Evolutionary conservation across 2,797 vertebrate species (phyloP).

Genomic region (Anguilla pacifica): DNA sequence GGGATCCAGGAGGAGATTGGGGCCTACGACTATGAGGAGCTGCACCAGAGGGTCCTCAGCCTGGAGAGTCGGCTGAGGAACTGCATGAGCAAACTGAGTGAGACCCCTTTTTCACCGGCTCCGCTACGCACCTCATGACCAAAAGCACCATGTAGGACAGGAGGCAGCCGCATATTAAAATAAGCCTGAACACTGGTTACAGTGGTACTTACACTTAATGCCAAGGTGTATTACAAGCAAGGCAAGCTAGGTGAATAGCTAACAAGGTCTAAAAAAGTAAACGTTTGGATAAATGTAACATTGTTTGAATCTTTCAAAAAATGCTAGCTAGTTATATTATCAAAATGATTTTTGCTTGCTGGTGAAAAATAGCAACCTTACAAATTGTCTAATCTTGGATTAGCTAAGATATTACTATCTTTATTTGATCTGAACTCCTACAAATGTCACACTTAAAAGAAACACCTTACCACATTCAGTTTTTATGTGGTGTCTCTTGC

Average conservation of each 20-base stretch:
- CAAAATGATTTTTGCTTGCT: not conserved
- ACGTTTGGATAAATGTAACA: not conserved
- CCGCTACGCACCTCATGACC: not conserved
- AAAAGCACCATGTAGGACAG: not conserved
- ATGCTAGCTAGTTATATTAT: not conserved
- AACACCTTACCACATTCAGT: too few relatives aligned
- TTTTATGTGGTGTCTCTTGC: not conserved
- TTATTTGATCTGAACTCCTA: not conserved
- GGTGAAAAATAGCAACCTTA: not conserved
- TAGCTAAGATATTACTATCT: not conserved
- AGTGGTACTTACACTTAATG: not conserved
- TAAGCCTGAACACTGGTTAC: not conserved
- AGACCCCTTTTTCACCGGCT: not conserved
- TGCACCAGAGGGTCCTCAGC: constrained; percentile 85
- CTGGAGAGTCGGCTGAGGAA: constrained; percentile 88
- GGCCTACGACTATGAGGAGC: constrained; percentile 88
- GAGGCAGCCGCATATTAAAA: not conserved
- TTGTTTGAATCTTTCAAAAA: not conserved
- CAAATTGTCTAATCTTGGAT: not conserved
- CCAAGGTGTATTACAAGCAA: not conserved
- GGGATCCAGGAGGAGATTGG: constrained; percentile 90
- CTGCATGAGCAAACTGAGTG: constrained; percentile 95
- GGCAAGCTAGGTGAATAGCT: not conserved
- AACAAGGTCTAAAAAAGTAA: not conserved
- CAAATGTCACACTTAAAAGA: not conserved